Evolutionary conservation across 2,797 vertebrate species (phyloP), one percentile per base, ranked within the genome.

Genomic region (Moxostoma hubbsi): DNA sequence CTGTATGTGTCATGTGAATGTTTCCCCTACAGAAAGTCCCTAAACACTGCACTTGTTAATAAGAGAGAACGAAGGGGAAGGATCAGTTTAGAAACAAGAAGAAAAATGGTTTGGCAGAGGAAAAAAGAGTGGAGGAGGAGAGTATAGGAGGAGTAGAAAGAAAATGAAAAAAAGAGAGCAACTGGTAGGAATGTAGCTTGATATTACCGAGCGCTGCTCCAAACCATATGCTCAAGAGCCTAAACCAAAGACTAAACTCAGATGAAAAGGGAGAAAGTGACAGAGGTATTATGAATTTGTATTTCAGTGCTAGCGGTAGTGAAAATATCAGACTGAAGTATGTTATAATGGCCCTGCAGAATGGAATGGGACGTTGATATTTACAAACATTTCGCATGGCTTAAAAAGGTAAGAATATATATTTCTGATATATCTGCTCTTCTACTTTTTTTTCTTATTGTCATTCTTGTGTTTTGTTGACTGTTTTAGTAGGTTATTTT

Each of bases 351-450:
- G 97, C 94, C 93, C 88, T 93, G 88, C 93, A 96, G 92, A 89
- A 98, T 99, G 97, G 98, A 99, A 93, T 93, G 94, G 92, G 94
- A 97, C 87, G 95, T 97, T 94, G 96, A 98, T 94, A 96, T 97
- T 93, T 95, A 97, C 95, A 97, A 96, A 93, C 97, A 98, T 91
- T 98, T 98, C 91, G 89, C 95, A 73, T 99, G 98, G 98, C 95
- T 98, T 68, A 95, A 93, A 89, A 96, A 96, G 97, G 98, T 98
- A 95, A 96, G 97, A 93, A 87, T 84, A 81, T 70, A 75, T 81
- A 70, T 76, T 53, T 36, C 36, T 36, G 36, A 36, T 36, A 36
- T 36, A 62, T 73, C 76, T 89, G 89, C 90, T 78, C 85, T 86
- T 85, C 82, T 68, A 81, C 64, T 59, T 73, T 51, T 51, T 63